A percentile compares a stretch with the other conserved stretches of the same genome.
These are phyloP conservation scores for Loriculus beryllinus DNA, from an alignment of 2,797 vertebrate species.

Conservation along the genomic window DNA sequence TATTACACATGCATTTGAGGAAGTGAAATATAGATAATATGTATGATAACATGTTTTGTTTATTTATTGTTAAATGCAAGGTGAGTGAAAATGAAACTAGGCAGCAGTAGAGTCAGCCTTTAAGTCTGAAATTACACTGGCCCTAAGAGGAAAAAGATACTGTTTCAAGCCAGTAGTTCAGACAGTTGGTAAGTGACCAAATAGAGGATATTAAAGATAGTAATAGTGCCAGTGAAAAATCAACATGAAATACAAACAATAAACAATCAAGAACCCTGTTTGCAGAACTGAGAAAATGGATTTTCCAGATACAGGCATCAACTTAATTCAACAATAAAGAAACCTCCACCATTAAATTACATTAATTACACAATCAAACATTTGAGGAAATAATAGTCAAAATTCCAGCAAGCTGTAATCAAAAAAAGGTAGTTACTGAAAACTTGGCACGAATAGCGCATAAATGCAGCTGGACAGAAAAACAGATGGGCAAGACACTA, in stretches of 20 bases:
- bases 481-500: rapidly evolving
- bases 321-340: not conserved
- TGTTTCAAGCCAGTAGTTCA: not conserved
- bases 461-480: not conserved
- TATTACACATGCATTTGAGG: not conserved
- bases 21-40: not conserved
- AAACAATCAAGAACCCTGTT: not conserved
- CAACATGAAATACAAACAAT: not conserved
- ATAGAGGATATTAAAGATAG: not conserved
- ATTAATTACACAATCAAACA: not conserved
- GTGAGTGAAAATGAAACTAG: not conserved
- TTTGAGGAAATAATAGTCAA: not conserved
- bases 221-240: not conserved
- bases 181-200: not conserved
- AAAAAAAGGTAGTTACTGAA: not conserved
- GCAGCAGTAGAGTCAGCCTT: not conserved
- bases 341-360: not conserved
- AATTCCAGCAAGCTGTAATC: not conserved
- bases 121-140: not conserved
- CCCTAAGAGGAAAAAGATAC: not conserved
- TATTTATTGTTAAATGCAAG: not conserved
- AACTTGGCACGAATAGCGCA: not conserved
- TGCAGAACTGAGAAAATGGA: not conserved
- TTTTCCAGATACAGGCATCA: not conserved
- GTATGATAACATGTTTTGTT: rapidly evolving